phyloP scores from a whole-genome alignment of 1,140 invertebrate species.

The Papilio dardanus region DNA sequence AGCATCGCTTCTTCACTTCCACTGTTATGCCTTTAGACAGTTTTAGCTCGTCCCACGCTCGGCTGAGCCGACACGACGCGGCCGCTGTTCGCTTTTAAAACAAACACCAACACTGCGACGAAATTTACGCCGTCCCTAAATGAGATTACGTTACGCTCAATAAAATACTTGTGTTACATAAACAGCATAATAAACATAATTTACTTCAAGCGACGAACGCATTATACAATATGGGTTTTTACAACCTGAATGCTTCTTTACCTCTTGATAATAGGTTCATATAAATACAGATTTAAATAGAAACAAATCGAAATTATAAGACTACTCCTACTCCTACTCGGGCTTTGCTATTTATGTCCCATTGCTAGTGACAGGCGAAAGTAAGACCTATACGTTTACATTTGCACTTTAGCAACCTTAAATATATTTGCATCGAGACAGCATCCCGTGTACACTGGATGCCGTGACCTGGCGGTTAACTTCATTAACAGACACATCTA shows the following conservation, averaged over 20 bases:
- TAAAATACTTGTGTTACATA: neutral
- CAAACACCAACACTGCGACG: conserved; percentile 2
- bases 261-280: neutral
- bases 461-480: neutral
- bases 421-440: conserved; percentile 13
- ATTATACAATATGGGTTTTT: neutral
- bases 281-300: neutral
- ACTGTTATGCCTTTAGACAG: conserved; percentile 71
- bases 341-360: neutral
- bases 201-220: neutral
- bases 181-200: neutral
- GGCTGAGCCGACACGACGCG: conserved; percentile 53
- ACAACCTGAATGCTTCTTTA: neutral
- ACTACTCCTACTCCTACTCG: neutral
- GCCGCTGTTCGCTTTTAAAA: conserved; percentile 6
- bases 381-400: conserved; percentile 1
- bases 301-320: neutral
- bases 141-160: neutral
- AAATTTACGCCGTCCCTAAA: conserved; percentile 5
- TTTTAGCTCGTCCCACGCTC: conserved; percentile 65
- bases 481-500: conserved; percentile 9
- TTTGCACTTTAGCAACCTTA: conserved; percentile 10
- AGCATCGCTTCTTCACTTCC: conserved; percentile 67
- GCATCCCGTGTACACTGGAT: conserved; percentile 3
- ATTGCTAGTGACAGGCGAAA: neutral